Percentiles rank a stretch among this genome's conserved stretches.
These are phyloP conservation scores for Mus pahari DNA, from an alignment of 2,113 vertebrate species.

Conservation along the genomic window DNA sequence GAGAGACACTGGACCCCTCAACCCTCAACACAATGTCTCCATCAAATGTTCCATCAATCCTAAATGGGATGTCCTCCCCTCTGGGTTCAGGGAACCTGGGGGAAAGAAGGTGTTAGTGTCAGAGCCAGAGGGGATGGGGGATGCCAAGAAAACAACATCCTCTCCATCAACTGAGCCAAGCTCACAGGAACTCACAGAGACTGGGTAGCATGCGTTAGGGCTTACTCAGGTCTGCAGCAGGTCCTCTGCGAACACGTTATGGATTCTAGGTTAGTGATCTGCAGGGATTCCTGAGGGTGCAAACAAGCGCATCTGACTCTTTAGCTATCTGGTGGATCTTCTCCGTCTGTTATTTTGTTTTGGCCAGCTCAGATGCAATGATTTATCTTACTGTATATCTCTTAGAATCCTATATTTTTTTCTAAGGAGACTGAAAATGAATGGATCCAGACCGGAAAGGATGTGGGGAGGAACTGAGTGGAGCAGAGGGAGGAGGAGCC, in stretches of 20 bases:
- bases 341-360: not conserved
- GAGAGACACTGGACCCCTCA: not conserved
- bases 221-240: too few species aligned
- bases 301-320: not conserved
- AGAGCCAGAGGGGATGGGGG: not conserved
- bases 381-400: not conserved
- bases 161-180: not conserved
- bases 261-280: not conserved
- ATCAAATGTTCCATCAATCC: not conserved
- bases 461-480: not conserved
- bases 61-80: not conserved
- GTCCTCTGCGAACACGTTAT: not conserved
- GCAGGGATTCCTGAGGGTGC: too few species aligned
- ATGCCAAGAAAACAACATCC: not conserved
- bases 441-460: not conserved
- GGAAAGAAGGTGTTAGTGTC: not conserved
- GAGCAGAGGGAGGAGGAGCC: not conserved
- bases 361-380: not conserved
- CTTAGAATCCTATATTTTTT: not conserved
- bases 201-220: too few species aligned
- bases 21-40: not conserved
- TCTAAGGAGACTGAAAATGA: not conserved
- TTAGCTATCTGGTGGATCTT: not conserved
- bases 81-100: not conserved
- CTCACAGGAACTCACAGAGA: not conserved